Evolutionary conservation across 2,113 vertebrate genomes (phyloP), one percentile per base, ranked within the genome.

Genomic region (Holacanthus passer): DNA sequence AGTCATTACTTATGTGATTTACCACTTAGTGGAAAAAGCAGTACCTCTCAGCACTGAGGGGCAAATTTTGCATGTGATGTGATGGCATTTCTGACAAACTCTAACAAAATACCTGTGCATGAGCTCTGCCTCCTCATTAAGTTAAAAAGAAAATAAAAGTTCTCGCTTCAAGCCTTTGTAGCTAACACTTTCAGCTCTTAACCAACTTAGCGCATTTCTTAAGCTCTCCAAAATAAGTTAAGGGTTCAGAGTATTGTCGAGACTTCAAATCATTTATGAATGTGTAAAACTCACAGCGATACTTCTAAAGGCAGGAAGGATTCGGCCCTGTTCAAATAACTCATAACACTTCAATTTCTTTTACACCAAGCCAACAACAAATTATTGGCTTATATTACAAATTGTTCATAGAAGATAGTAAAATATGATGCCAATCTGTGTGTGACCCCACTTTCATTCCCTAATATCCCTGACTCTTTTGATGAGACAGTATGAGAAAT

Each of bases 11-110:
- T 53, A 58, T 77, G 35, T 74, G 47, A 70, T 72, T 79, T 52
- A 69, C 67, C 86, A 85, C 59, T 83, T 78, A 78, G 76, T 37
- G 66, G 70, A 73, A 83, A 77, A 78, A 80, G 10, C 53, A 62
- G 53, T 64, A 66, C 55, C 82, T 71, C 53, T 75, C 73, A 64
- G 65, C 53, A 47, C 22, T 73, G 43, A 81, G 35, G 31, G 41
- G 63, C 48, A 55, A 66, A 66, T 65, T 16, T 58, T 66, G 50
- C 24, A 81, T 81, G 59, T 66, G 65, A 73, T 74, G 29, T 19
- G 50, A 77, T 74, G 76, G n/a, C 4, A 70, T 81, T 86, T 78
- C 67, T 62, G 56, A 70, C 47, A 74, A 83, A 81, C 53, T 59
- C 45, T 52, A 81, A 79, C 53, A 79, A 79, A 85, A 81, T 64